phyloP scores from a whole-genome alignment of 2,888 invertebrate species.

The Volucella inanis region DNA sequence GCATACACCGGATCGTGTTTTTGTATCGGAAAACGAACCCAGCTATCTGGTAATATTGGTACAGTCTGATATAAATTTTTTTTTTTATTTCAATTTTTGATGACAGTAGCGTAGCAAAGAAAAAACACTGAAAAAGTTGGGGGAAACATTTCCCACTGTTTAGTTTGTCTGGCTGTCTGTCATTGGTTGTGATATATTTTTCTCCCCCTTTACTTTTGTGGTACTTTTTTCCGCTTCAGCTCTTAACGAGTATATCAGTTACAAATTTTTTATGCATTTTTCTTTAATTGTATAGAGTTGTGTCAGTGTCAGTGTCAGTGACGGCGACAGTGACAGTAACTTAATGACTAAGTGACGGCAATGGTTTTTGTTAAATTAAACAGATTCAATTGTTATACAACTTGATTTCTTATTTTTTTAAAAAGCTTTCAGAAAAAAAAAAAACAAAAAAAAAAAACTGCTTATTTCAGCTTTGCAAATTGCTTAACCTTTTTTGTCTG shows the following conservation, averaged over 20 bases:
- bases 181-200: conserved; percentile 16
- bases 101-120: conserved; percentile 12
- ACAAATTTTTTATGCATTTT: not conserved
- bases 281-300: conserved; percentile 6
- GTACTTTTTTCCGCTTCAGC: not conserved
- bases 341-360: too few relatives aligned
- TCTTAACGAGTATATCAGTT: conserved; percentile 9
- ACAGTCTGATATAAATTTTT: conserved; percentile 61
- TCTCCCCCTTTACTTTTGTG: conserved; percentile 19
- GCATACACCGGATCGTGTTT: conserved; percentile 25
- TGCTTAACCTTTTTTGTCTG: conserved; percentile 40
- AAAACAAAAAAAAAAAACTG: too few relatives aligned
- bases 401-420: conserved; percentile 7
- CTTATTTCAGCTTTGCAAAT: conserved; percentile 21
- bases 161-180: conserved; percentile 33
- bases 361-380: conserved; percentile 10
- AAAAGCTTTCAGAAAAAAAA: too few relatives aligned
- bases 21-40: conserved; percentile 11
- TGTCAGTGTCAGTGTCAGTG: conserved; percentile 5
- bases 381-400: conserved; percentile 27
- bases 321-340: too few relatives aligned
- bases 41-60: conserved; percentile 50
- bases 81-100: conserved; percentile 28
- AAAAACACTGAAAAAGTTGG: not conserved
- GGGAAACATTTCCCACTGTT: conserved; percentile 8